Conservation (phyloP, 2,113 vertebrate species). For the Cricetomys ansorgei region DNA sequence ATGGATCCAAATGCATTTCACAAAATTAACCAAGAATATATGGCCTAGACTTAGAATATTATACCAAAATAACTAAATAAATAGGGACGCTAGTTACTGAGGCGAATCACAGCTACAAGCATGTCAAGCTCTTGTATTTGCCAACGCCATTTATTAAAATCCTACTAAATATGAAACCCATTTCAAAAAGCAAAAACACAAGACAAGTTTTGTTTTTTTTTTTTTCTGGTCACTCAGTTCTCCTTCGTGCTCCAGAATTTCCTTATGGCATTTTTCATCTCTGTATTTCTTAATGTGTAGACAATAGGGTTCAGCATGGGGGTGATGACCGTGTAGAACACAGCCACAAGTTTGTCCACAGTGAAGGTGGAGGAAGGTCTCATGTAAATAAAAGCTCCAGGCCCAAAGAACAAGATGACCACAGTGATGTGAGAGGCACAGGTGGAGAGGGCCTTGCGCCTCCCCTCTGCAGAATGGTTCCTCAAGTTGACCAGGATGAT, state of each 20-base stretch:
- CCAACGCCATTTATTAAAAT: not conserved
- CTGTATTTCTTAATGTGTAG: slow-evolving; percentile 75
- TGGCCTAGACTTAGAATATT: not conserved
- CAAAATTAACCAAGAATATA: no score
- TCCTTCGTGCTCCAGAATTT: not conserved
- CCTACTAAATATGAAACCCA: not conserved
- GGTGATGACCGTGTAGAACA: slow-evolving; percentile 73
- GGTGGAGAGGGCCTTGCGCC: slow-evolving; percentile 75
- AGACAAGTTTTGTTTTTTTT: not conserved
- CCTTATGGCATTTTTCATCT: slow-evolving; percentile 67
- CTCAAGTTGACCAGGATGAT: slow-evolving; percentile 52
- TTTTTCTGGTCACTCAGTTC: not conserved
- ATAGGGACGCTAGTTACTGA: not conserved
- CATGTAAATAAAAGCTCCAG: slow-evolving; percentile 70
- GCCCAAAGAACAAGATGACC: slow-evolving; percentile 76
- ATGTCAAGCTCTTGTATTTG: not conserved
- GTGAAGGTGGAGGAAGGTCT: slow-evolving; percentile 55
- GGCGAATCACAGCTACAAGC: not conserved
- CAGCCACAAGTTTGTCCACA: slow-evolving; percentile 62
- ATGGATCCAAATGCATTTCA: not conserved
- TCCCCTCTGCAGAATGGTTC: slow-evolving; percentile 56
- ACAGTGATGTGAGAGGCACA: slow-evolving; percentile 75
- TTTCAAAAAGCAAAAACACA: not conserved
- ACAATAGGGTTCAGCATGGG: slow-evolving; percentile 79
- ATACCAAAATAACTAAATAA: not conserved